Evolutionary conservation across 2,113 vertebrate genomes (phyloP).

Genomic region (Epinephelus moara): DNA sequence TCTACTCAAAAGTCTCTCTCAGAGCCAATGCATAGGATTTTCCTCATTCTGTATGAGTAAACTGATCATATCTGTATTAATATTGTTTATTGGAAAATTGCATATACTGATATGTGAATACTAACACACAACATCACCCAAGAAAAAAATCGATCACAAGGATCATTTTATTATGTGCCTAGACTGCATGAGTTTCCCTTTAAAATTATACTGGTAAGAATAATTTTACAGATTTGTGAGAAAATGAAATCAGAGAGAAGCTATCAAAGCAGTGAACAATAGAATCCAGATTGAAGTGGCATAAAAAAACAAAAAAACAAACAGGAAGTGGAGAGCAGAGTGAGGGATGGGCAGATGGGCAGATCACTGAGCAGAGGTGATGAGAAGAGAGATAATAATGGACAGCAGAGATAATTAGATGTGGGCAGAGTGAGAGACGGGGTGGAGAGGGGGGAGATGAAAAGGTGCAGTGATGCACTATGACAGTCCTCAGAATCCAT

Average conservation of each 20-base stretch:
- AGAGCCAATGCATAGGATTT: no score
- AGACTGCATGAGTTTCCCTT: not conserved
- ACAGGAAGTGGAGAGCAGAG: not conserved
- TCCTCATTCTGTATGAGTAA: no score
- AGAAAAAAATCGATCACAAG: not conserved
- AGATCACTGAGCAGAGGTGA: conserved; percentile 6
- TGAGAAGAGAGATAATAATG: conserved; percentile 8
- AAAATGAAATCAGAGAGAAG: not conserved
- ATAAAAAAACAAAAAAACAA: no score
- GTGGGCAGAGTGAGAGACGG: not conserved
- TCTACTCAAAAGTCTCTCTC: no score
- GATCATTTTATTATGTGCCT: not conserved
- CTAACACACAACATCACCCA: no score
- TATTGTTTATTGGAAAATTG: no score
- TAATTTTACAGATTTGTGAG: not conserved
- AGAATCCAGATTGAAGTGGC: not conserved
- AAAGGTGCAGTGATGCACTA: not conserved
- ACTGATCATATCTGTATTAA: no score
- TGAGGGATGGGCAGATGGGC: not conserved
- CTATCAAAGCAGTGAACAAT: not conserved
- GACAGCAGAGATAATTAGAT: conserved; percentile 5
- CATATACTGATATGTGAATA: no score
- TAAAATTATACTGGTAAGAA: not conserved
- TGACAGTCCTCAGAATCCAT: not conserved
- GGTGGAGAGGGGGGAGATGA: not conserved